Conservation (phyloP, 2,797 vertebrate genomes). For the Dromococcyx pavoninus region DNA sequence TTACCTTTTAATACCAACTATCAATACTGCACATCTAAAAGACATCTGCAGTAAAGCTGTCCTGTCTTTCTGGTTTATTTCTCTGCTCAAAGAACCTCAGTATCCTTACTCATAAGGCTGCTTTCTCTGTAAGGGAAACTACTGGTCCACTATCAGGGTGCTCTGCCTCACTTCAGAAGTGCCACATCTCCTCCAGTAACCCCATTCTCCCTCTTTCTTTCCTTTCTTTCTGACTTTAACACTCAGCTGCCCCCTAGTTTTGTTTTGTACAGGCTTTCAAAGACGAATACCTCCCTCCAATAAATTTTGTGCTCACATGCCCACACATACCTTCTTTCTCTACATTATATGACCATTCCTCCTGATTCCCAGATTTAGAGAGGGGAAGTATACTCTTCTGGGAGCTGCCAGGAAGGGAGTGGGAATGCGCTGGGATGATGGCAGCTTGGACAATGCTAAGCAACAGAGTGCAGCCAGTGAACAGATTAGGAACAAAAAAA, state of each 20-base stretch:
- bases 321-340: background rate
- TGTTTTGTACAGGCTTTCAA: background rate
- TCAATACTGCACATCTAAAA: background rate
- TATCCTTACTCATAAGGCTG: background rate
- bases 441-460: background rate
- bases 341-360: background rate
- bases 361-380: background rate
- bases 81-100: background rate
- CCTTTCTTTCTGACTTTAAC: background rate
- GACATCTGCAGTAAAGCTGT: background rate
- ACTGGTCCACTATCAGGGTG: background rate
- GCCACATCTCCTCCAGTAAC: background rate
- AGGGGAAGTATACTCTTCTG: background rate
- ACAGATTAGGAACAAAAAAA: background rate
- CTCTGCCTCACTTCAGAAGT: background rate
- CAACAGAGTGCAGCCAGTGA: background rate
- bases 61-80: background rate
- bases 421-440: background rate
- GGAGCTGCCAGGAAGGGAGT: background rate
- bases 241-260: background rate
- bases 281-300: background rate
- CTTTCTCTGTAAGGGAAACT: background rate
- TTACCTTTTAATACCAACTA: background rate
- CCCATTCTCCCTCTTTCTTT: background rate
- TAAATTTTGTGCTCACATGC: too few species aligned